Conservation (phyloP, 2,888 invertebrate species). For the Coleophora deauratella region DNA sequence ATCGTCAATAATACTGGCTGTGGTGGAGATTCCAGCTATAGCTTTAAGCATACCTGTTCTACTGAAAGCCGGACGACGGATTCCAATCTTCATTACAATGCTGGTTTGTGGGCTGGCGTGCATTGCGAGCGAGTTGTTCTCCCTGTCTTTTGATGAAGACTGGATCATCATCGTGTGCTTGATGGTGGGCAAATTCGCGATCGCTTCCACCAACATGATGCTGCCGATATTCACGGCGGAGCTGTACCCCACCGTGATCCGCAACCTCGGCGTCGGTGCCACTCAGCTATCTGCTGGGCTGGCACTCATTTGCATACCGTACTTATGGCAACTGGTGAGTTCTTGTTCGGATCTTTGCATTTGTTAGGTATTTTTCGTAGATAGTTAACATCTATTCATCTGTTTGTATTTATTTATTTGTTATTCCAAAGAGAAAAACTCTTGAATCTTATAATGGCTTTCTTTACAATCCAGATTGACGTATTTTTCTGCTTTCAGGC, state of each 20-base stretch:
- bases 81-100: conserved; percentile 81
- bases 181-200: conserved; percentile 86
- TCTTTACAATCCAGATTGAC: too few species aligned
- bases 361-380: too few species aligned
- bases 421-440: too few species aligned
- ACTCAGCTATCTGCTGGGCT: conserved; percentile 85
- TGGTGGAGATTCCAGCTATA: conserved; percentile 86
- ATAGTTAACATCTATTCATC: too few species aligned
- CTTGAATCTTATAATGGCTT: too few species aligned
- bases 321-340: conserved; percentile 83
- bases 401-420: too few species aligned
- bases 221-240: conserved; percentile 85
- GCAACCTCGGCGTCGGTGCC: conserved; percentile 82
- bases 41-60: conserved; percentile 83
- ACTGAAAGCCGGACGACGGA: conserved; percentile 81
- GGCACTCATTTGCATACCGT: conserved; percentile 84
- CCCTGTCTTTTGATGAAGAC: conserved; percentile 68
- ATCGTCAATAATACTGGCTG: conserved; percentile 82
- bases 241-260: conserved; percentile 80
- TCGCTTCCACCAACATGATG: conserved; percentile 85
- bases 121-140: conserved; percentile 73
- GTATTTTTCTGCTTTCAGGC: conserved; percentile 62
- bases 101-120: conserved; percentile 81
- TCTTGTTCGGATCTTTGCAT: too few species aligned
- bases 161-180: conserved; percentile 83